Evolutionary conservation across 2,113 vertebrate species (phyloP), one percentile per base, ranked within the genome.

Genomic region (Eonycteris spelaea): DNA sequence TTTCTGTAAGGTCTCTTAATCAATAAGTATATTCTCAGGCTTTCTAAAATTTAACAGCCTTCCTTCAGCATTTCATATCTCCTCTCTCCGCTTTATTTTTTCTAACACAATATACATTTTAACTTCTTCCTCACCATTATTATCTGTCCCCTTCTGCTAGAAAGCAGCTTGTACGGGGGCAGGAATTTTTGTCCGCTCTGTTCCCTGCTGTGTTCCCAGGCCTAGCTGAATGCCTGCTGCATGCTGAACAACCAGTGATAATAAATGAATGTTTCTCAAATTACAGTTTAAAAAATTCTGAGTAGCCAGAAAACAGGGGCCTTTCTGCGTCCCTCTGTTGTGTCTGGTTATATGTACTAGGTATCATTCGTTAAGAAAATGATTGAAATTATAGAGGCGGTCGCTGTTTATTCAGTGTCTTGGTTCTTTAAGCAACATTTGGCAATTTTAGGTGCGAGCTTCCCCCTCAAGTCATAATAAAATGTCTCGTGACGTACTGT

Each of bases 41-140:
- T 73, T 78, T 75, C 51, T 86, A 75, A 68, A 83, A 75, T 82
- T 59, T 61, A 88, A 95, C 33, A 92, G 77, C 53, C 30, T 89
- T 65, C 26, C 45, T 85, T 91, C 21, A 78, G 43, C 6, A 78
- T 89, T 79, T 85, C 7, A 12, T 65, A 28, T 71, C 35, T 93
- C 30, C 43, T 5, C 73, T 86, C 45, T 86, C 59, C 61, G 35
- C 48, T 75, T 65, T 87, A 43, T 75, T 77, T 77, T 86, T 84
- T 55, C 30, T 65, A 71, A 48, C 30, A 88, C 4, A 45, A 7
- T 38, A 15, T 26, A 33, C 74, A 15, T 94, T 91, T 77, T 61
- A 87, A 55, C 19, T 61, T 75, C 55, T 33, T 84, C n/a, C 16
- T 61, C 63, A 65, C 63, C 24, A 67, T 86, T 57, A 80, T 55